Evolutionary conservation across 2,113 vertebrate species (phyloP).

Genomic region (Nannobrachium achirus): DNA sequence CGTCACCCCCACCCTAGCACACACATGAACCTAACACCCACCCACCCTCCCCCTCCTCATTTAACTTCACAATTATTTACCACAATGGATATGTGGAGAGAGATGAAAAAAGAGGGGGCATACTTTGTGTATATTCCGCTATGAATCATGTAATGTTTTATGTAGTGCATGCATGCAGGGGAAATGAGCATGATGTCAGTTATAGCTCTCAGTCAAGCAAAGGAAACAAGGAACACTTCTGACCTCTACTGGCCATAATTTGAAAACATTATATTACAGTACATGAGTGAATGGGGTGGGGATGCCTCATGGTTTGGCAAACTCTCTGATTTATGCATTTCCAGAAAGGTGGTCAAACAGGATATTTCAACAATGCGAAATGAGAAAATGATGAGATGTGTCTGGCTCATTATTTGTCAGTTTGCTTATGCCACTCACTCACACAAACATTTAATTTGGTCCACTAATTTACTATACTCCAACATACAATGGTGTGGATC

Average conservation of each 20-base stretch:
- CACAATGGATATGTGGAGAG: slow-evolving; percentile 11
- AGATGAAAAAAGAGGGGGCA: not conserved
- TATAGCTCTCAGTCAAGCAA: slow-evolving; percentile 27
- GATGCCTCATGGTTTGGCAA: slow-evolving; percentile 19
- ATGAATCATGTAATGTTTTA: slow-evolving; percentile 45
- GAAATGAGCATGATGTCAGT: slow-evolving; percentile 37
- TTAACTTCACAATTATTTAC: slow-evolving; percentile 32
- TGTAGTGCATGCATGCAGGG: slow-evolving; percentile 43
- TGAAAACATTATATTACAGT: slow-evolving; percentile 24
- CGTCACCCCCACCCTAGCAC: not conserved
- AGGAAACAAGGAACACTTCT: slow-evolving; percentile 69
- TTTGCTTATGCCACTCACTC: too few species aligned
- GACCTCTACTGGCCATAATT: slow-evolving; percentile 73
- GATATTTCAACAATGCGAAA: slow-evolving; percentile 33
- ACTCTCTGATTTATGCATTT: slow-evolving; percentile 26
- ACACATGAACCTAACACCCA: not conserved
- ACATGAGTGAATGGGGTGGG: slow-evolving; percentile 11
- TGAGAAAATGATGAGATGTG: too few species aligned
- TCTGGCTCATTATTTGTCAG: too few species aligned
- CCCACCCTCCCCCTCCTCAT: not conserved
- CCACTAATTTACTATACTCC: too few species aligned
- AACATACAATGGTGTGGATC: too few species aligned
- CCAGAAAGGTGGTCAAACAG: slow-evolving; percentile 1
- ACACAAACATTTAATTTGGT: too few species aligned
- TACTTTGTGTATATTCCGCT: slow-evolving; percentile 16